Percentiles rank a stretch among this genome's conserved stretches.
These are phyloP conservation scores for Ctenoplectra terminalis DNA, from an alignment of 1,140 invertebrate genomes.

Conservation along the genomic window DNA sequence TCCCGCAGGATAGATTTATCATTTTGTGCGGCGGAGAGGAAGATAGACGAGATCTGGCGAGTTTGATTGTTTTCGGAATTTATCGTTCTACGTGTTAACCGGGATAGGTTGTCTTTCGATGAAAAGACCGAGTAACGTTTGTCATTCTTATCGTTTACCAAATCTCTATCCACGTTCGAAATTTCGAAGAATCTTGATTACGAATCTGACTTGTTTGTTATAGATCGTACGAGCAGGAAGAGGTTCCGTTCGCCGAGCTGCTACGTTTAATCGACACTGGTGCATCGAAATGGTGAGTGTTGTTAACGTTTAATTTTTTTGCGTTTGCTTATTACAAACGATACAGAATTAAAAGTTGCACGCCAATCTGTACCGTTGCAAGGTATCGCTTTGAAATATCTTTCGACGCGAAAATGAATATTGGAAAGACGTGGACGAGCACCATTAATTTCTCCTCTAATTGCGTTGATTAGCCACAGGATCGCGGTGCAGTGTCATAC, in stretches of 20 bases:
- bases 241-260: neutral
- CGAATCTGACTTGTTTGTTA: neutral
- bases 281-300: too few relatives aligned
- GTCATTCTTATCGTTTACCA: neutral
- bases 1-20: slow-evolving; percentile 11
- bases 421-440: neutral
- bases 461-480: slow-evolving; percentile 10
- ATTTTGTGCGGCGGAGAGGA: neutral
- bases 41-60: neutral
- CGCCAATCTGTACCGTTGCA: neutral
- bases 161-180: neutral
- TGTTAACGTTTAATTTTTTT: too few relatives aligned
- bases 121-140: neutral
- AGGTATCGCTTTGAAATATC: neutral
- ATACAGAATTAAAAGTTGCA: neutral
- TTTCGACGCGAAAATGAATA: neutral
- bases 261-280: too few relatives aligned
- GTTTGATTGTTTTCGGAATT: slow-evolving; percentile 27
- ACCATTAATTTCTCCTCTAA: slow-evolving; percentile 11
- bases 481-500: slow-evolving; percentile 1
- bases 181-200: neutral
- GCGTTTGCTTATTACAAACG: too few relatives aligned
- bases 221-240: neutral
- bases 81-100: slow-evolving; percentile 8
- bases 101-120: neutral